Conservation (phyloP, 2,113 vertebrate genomes). For the Callithrix jacchus region DNA sequence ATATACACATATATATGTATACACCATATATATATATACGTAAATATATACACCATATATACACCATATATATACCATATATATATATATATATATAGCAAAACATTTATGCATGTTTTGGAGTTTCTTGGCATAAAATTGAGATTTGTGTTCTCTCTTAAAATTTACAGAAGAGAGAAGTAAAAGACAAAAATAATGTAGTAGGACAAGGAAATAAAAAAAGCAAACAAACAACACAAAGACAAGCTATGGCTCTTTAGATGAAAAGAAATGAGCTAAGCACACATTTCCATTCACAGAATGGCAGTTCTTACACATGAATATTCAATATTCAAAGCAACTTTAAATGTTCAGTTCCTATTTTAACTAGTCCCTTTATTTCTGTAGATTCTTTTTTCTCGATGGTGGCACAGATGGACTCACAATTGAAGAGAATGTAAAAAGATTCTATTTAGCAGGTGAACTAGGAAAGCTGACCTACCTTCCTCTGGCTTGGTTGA, state of each 20-base stretch:
- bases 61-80: background rate
- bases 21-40: background rate
- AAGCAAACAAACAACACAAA: background rate
- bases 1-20: background rate
- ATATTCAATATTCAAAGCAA: background rate
- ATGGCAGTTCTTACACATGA: background rate
- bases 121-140: background rate
- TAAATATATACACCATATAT: too few species aligned
- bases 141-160: background rate
- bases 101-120: background rate
- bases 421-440: conserved; percentile 75
- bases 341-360: conserved; percentile 34
- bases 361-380: conserved; percentile 23
- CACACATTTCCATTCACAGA: background rate
- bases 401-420: conserved; percentile 74
- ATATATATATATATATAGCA: background rate
- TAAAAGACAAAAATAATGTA: background rate
- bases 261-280: conserved; percentile 1
- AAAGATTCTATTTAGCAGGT: conserved; percentile 81
- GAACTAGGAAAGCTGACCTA: conserved; percentile 82
- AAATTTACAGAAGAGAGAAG: background rate
- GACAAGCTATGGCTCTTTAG: background rate
- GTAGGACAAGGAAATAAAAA: background rate
- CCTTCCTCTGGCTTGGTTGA: conserved; percentile 86
- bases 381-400: conserved; percentile 49